Evolutionary conservation across 2,113 vertebrate genomes (phyloP).

Genomic region (Peromyscus maniculatus): DNA sequence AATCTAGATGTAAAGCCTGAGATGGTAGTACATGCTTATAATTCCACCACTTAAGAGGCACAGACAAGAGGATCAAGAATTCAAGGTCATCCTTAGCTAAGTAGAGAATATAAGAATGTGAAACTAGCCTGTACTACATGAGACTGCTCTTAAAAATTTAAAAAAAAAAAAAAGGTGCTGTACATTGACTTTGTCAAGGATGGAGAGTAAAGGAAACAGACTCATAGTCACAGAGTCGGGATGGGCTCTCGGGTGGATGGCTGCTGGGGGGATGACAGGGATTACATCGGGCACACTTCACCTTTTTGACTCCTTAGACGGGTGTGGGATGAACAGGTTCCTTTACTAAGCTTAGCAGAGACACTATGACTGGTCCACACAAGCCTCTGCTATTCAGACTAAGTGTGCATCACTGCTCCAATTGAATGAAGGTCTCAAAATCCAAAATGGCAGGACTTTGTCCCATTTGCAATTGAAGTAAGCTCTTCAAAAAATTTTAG

Average conservation of each 20-base stretch:
- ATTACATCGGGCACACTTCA: fast-evolving
- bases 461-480: neutral
- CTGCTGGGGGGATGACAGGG: neutral
- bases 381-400: neutral
- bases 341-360: conserved; percentile 5
- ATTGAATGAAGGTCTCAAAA: neutral
- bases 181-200: neutral
- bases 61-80: neutral
- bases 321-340: neutral
- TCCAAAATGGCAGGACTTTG: conserved; percentile 11
- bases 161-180: neutral
- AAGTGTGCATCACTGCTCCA: neutral
- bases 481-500: conserved; percentile 48
- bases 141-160: neutral
- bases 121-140: neutral
- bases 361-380: neutral
- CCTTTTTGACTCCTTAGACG: neutral
- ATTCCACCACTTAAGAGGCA: neutral
- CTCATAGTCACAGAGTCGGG: neutral
- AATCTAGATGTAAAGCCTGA: neutral
- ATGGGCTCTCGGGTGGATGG: fast-evolving
- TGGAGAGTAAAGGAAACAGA: neutral
- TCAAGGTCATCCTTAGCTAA: neutral
- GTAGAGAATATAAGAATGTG: neutral
- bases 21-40: neutral